phyloP scores from a whole-genome alignment of 53 echinoderm and acorn worm genomes.

The Glandiceps talaboti region DNA sequence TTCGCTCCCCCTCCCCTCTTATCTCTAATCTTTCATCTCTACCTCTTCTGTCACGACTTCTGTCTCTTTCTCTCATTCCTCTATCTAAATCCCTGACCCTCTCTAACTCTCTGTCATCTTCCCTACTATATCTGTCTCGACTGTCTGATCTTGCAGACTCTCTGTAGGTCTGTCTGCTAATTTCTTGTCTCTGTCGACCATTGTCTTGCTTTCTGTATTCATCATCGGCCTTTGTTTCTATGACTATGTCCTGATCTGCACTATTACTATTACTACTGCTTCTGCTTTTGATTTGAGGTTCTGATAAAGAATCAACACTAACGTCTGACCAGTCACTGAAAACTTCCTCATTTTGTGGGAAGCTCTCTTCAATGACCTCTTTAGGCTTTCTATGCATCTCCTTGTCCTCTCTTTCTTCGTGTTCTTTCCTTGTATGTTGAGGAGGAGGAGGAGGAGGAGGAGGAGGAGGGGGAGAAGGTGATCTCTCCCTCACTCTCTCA shows the following conservation, averaged over 20 bases:
- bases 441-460: no score
- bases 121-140: constrained; percentile 12
- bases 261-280: not conserved
- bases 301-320: not conserved
- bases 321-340: constrained; percentile 52
- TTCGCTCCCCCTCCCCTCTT: not conserved
- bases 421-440: not conserved
- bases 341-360: constrained; percentile 18
- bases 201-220: not conserved
- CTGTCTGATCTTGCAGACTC: constrained; percentile 8
- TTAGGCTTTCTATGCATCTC: not conserved
- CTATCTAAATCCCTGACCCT: not conserved
- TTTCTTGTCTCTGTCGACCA: constrained; percentile 2
- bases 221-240: not conserved
- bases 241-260: not conserved
- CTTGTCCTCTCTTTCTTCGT: not conserved
- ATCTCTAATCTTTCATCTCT: not conserved
- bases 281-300: not conserved
- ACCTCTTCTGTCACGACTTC: not conserved
- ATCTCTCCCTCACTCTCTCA: not conserved
- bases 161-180: not conserved
- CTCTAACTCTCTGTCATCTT: not conserved
- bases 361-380: constrained; percentile 7
- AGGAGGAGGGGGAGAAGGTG: no score
- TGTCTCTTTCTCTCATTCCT: constrained; percentile 5